These are phyloP conservation scores for Bradypodion pumilum DNA, from an alignment of 2,797 vertebrate species.

Conservation along the genomic window DNA sequence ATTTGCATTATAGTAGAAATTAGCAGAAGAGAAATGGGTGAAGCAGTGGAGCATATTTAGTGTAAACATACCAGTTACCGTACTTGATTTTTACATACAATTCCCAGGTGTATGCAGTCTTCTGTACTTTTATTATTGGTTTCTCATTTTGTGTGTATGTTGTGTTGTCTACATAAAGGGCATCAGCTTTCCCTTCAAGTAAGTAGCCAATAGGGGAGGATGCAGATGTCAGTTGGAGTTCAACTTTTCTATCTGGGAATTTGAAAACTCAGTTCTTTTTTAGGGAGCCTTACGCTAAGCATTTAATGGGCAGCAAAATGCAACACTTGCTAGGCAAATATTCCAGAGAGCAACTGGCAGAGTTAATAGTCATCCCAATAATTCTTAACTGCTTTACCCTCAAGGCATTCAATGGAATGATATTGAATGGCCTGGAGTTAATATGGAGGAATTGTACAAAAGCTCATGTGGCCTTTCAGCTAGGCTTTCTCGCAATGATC, in stretches of 20 bases:
- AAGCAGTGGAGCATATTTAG: slow-evolving; percentile 78
- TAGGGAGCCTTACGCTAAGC: slow-evolving; percentile 72
- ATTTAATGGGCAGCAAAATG: slow-evolving; percentile 74
- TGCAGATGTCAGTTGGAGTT: slow-evolving; percentile 77
- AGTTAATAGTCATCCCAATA: slow-evolving; percentile 86
- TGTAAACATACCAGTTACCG: slow-evolving; percentile 80
- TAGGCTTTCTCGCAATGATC: not conserved
- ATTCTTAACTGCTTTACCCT: slow-evolving; percentile 71
- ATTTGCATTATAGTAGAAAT: slow-evolving; percentile 88
- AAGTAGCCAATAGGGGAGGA: slow-evolving; percentile 80
- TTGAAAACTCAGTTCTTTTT: slow-evolving; percentile 76
- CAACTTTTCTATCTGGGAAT: slow-evolving; percentile 77
- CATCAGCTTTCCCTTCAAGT: slow-evolving; percentile 85
- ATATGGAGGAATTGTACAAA: not conserved
- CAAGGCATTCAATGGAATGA: not conserved
- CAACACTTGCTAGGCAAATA: too few species aligned
- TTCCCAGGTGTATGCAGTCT: slow-evolving; percentile 90
- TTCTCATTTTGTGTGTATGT: slow-evolving; percentile 71
- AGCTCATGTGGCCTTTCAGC: not conserved
- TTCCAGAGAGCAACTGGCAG: slow-evolving; percentile 72
- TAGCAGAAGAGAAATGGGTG: slow-evolving; percentile 79
- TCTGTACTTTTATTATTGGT: slow-evolving; percentile 90
- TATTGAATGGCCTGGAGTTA: too few species aligned
- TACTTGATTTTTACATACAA: slow-evolving; percentile 88
- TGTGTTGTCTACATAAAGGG: slow-evolving; percentile 71